Conservation (phyloP, 2,888 invertebrate species). For the Xanthia icteritia region DNA sequence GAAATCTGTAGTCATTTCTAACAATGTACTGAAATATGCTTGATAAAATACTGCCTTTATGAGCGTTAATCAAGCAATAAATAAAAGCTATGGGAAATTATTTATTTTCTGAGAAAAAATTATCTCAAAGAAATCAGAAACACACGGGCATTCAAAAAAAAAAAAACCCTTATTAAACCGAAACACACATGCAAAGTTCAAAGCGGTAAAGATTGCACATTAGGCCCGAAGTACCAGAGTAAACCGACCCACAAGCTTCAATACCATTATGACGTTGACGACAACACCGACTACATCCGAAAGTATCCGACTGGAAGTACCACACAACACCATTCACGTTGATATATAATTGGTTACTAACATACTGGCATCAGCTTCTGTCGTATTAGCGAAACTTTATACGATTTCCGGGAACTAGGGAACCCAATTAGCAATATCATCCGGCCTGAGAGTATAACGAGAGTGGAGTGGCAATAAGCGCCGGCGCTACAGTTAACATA, state of each 20-base stretch:
- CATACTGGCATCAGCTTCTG: conserved; percentile 73
- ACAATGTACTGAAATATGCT: background rate
- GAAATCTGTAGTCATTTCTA: background rate
- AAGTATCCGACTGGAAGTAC: conserved; percentile 11
- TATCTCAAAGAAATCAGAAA: background rate
- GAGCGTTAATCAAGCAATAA: background rate
- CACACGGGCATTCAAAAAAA: background rate
- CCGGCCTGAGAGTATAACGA: conserved; percentile 82
- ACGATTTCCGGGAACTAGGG: conserved; percentile 86
- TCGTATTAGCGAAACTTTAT: conserved; percentile 85
- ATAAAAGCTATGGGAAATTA: background rate
- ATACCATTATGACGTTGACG: conserved; percentile 23
- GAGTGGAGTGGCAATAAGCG: conserved; percentile 82
- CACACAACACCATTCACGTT: conserved; percentile 34
- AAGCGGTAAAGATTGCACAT: background rate
- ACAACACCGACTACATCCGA: conserved; percentile 17
- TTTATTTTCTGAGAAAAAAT: background rate
- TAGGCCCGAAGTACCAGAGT: conserved; percentile 14
- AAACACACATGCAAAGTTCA: conserved; percentile 12
- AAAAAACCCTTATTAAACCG: background rate
- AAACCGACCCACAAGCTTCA: conserved; percentile 28
- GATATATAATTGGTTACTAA: conserved; percentile 66
- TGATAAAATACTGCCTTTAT: background rate
- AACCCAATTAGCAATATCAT: conserved; percentile 89
- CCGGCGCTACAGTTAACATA: conserved; percentile 82